Conservation (phyloP, 2,797 vertebrate species). For the Columba guinea region DNA sequence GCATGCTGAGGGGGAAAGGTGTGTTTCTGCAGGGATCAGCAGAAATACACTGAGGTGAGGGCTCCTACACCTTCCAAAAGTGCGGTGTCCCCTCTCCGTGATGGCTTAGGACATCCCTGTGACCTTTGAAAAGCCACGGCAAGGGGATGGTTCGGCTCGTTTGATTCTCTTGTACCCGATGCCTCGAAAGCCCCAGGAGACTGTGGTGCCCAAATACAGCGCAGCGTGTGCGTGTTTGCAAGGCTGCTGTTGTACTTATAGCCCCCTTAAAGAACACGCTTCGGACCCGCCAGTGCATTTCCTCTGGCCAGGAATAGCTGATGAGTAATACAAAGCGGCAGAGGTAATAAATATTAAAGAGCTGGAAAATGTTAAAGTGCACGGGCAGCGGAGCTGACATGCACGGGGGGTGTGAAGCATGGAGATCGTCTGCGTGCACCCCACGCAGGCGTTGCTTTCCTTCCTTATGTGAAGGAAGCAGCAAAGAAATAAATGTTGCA, state of each 20-base stretch:
- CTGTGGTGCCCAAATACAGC: rapidly evolving
- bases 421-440: neutral
- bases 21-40: neutral
- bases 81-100: neutral
- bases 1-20: neutral
- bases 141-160: rapidly evolving
- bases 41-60: neutral
- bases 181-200: neutral
- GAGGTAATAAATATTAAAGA: constrained; percentile 67
- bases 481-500: neutral
- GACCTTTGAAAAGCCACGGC: neutral
- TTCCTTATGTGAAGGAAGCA: neutral
- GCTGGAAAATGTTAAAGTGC: constrained; percentile 29
- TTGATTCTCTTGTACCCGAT: neutral
- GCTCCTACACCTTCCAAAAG: neutral
- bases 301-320: constrained; percentile 60
- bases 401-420: neutral
- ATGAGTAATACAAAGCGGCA: constrained; percentile 56
- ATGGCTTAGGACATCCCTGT: neutral
- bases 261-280: neutral
- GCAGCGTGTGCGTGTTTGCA: neutral
- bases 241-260: neutral
- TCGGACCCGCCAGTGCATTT: neutral
- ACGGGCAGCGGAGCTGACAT: neutral
- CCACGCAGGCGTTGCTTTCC: neutral